Percentiles rank a stretch among this genome's conserved stretches.
These are phyloP conservation scores for Saccostrea glomerata DNA, from an alignment of 1,140 invertebrate genomes.

Conservation along the genomic window DNA sequence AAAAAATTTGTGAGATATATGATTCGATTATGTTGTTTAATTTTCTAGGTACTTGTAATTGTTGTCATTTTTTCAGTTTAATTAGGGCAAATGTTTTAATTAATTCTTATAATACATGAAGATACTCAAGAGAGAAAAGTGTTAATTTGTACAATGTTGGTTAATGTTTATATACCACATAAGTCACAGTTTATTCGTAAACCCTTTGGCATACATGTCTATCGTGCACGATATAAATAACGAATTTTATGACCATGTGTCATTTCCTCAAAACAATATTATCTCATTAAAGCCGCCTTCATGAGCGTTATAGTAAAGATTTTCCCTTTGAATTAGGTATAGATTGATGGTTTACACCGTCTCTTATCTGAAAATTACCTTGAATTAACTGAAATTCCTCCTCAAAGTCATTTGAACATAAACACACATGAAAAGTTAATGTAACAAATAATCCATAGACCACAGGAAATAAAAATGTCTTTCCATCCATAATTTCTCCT, in stretches of 20 bases:
- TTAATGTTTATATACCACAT: no score
- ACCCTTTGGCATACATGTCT: neutral
- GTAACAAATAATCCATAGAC: neutral
- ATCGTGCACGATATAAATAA: neutral
- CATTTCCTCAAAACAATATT: neutral
- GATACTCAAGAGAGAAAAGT: no score
- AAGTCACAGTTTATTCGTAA: neutral
- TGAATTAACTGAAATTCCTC: slow-evolving; percentile 20
- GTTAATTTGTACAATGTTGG: no score
- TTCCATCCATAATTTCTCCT: neutral
- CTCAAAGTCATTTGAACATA: neutral
- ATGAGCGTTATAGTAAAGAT: neutral
- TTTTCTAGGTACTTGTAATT: no score
- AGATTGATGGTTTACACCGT: neutral
- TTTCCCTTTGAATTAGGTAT: neutral
- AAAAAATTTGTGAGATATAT: no score
- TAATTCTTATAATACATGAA: no score
- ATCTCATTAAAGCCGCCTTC: neutral
- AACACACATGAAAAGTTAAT: neutral
- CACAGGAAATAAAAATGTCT: neutral
- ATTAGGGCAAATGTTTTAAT: no score
- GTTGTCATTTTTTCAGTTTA: no score
- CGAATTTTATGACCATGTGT: neutral
- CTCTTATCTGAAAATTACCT: neutral
- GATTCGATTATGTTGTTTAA: no score